Evolutionary conservation across 1,140 invertebrate species (phyloP), one percentile per base, ranked within the genome.

Genomic region (Lepidurus apus): DNA sequence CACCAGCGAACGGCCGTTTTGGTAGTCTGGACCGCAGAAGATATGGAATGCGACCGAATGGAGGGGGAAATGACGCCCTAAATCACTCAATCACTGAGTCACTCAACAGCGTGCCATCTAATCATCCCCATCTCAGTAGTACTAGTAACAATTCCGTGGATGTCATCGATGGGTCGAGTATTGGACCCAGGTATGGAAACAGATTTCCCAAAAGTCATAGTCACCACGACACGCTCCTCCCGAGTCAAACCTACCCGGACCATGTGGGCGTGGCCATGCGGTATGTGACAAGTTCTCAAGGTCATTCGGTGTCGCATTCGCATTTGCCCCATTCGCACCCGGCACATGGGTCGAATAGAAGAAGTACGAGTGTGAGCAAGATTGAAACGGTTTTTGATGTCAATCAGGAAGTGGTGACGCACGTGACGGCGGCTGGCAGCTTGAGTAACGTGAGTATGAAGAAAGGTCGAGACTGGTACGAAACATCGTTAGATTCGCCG

Each of bases 401-500:
- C 8, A 77, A 80, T 43, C 73, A 74, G 21, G 74, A 74, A 13
- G 53, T 79, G 11, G 74, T 65, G n/a, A 79, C 74, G 42, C 65
- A 76, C 34, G 76, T 74, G 74, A 45, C 42, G 73, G 11, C 26
- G 42, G 26, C 26, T 45, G 42, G n/a, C 74, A 13, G 74, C 73
- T 21, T n/a, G 80, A 11, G 80, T 80, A 77, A 80, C 45, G 76
- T 79, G 43, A 81, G 80, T 53, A 21, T 21, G 9, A 84, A 83
- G 75, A 81, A 83, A 43, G 79, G 82, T 80, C 89, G 91, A 82
- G 90, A 91, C 76, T 92, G 91, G 91, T 91, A 91, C 83, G 91
- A 92, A 84, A 92, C 91, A 1, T 91, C 90, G 8, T 82, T 92
- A 73, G 91, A 92, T 85, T 88, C 89, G 0, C 87, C 87, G 42